Percentiles rank a stretch among this genome's conserved stretches.
Conservation (phyloP, 2,797 vertebrate genomes). For the Coregonus ussuriensis region DNA sequence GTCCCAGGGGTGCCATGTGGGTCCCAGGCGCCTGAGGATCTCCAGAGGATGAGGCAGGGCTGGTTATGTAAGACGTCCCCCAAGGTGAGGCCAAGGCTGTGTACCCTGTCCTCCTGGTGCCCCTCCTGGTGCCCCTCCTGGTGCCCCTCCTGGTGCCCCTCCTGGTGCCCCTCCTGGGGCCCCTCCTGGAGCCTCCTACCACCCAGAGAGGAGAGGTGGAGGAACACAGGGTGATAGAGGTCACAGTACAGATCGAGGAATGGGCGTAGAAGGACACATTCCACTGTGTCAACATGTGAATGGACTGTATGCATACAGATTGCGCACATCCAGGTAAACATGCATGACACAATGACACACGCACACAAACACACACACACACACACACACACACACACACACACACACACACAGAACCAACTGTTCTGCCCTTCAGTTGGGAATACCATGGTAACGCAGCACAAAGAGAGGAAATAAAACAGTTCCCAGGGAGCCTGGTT, state of each 20-base stretch:
- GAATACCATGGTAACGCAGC: slow-evolving; percentile 50
- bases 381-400: background rate
- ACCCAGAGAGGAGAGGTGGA: background rate
- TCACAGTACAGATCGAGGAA: background rate
- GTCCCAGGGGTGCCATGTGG: background rate
- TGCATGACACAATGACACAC: slow-evolving; percentile 1
- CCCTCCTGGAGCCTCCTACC: background rate
- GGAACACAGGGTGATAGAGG: background rate
- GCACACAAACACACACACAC: background rate
- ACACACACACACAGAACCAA: background rate
- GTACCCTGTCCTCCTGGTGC: background rate
- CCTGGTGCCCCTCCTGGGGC: no score
- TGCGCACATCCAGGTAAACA: background rate
- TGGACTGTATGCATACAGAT: background rate
- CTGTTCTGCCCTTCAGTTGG: slow-evolving; percentile 22
- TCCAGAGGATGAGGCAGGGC: background rate
- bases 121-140: no score
- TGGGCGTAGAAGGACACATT: background rate
- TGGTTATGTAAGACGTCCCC: background rate
- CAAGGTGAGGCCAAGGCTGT: background rate
- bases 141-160: background rate
- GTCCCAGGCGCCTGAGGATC: background rate
- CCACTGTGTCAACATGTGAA: background rate
- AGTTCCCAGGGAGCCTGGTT: slow-evolving; percentile 32
- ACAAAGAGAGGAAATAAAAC: slow-evolving; percentile 43